Evolutionary conservation across 2,113 vertebrate species (phyloP).

Genomic region (Mus pahari): DNA sequence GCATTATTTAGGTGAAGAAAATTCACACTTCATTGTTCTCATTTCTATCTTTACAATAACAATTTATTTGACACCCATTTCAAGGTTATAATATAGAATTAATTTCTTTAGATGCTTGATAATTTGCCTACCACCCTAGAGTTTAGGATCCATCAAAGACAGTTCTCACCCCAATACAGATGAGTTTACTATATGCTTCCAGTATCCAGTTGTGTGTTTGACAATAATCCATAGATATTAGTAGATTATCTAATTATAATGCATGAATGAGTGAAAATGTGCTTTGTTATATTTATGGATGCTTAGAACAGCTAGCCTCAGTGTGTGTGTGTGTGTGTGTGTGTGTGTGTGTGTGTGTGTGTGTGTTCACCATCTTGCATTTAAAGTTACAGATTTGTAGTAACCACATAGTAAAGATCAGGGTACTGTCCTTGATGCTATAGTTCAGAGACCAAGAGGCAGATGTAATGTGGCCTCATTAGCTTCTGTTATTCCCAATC

Average conservation of each 20-base stretch:
- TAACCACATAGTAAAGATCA: background rate
- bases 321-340: background rate
- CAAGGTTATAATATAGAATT: background rate
- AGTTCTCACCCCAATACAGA: background rate
- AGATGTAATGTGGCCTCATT: background rate
- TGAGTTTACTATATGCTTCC: background rate
- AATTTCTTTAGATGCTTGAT: slow-evolving; percentile 22
- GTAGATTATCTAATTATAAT: slow-evolving; percentile 8
- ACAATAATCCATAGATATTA: background rate
- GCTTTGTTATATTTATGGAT: background rate
- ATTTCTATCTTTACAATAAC: background rate
- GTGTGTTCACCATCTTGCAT: background rate
- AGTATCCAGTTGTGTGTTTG: background rate
- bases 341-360: background rate
- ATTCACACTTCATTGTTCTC: background rate
- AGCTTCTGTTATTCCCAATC: slow-evolving; percentile 30
- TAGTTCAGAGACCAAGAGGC: background rate
- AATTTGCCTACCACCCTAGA: background rate
- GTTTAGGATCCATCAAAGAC: background rate
- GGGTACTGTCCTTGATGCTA: background rate
- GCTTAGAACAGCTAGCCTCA: background rate
- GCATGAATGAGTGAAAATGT: background rate
- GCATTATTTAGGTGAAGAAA: background rate
- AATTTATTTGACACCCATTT: background rate
- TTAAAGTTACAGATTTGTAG: background rate